Evolutionary conservation across 2,888 invertebrate species (phyloP).

Genomic region (Spisula solida): DNA sequence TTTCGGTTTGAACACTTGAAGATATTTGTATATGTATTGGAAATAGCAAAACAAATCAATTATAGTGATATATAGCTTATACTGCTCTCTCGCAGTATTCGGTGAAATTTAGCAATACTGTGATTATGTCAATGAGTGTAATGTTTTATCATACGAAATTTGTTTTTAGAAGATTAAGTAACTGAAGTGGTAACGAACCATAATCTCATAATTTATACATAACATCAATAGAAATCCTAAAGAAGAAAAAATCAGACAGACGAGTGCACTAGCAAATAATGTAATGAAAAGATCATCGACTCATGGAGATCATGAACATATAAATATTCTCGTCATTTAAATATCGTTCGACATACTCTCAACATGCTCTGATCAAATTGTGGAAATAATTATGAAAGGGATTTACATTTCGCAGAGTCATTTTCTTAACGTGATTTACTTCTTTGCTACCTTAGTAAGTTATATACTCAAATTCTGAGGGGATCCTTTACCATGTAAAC

Average conservation of each 20-base stretch:
- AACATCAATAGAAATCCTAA: neutral
- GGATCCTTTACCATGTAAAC: neutral
- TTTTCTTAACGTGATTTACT: neutral
- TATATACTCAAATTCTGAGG: neutral
- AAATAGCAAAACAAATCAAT: neutral
- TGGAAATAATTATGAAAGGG: neutral
- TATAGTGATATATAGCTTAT: neutral
- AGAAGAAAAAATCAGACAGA: neutral
- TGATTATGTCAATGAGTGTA: neutral
- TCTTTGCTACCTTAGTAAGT: neutral
- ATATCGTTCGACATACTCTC: neutral
- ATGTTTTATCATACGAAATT: neutral
- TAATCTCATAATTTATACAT: neutral
- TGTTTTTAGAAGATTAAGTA: neutral
- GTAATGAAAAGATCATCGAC: neutral
- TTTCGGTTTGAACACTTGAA: neutral
- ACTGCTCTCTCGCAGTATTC: neutral
- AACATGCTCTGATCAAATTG: neutral
- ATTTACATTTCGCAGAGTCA: neutral
- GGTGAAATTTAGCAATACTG: neutral
- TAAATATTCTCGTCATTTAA: neutral
- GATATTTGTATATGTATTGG: neutral
- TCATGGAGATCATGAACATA: too few relatives aligned
- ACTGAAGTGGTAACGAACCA: neutral
- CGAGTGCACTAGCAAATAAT: neutral